A percentile compares a stretch with the other conserved stretches of the same genome.
Evolutionary conservation across 2,113 vertebrate species (phyloP).

Genomic region (Hemichromis elongatus): DNA sequence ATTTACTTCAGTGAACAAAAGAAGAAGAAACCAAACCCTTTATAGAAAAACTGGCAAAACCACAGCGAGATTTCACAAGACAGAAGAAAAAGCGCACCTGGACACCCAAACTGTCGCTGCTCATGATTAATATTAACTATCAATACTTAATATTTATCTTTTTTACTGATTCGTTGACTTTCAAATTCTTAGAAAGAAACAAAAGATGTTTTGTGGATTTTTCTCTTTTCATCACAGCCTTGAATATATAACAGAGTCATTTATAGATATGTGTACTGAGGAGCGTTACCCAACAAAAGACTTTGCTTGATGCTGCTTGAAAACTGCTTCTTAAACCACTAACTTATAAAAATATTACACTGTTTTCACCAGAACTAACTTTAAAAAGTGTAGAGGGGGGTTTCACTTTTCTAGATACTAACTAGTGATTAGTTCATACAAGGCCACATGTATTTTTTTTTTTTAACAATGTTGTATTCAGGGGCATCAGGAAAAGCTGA

Average conservation of each 20-base stretch:
- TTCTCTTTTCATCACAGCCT: not conserved
- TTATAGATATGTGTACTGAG: not conserved
- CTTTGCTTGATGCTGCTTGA: not conserved
- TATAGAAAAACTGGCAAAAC: not conserved
- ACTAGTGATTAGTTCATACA: not conserved
- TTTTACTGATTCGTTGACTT: not conserved
- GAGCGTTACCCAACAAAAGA: not conserved
- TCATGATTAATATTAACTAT: not conserved
- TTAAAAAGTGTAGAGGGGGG: not conserved
- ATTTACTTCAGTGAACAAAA: not conserved
- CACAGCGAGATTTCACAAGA: not conserved
- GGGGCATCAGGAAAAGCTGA: not conserved
- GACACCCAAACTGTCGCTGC: not conserved
- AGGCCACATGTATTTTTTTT: not conserved
- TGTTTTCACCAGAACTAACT: not conserved
- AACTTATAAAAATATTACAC: not conserved
- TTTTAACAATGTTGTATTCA: not conserved
- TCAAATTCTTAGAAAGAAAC: not conserved
- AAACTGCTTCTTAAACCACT: not conserved
- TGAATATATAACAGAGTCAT: not conserved
- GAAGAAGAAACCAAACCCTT: not conserved
- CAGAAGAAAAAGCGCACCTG: not conserved
- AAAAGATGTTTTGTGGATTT: not conserved
- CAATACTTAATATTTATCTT: not conserved
- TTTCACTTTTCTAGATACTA: not conserved